Conservation (phyloP, 2,113 vertebrate genomes). For the Ameiurus melas region DNA sequence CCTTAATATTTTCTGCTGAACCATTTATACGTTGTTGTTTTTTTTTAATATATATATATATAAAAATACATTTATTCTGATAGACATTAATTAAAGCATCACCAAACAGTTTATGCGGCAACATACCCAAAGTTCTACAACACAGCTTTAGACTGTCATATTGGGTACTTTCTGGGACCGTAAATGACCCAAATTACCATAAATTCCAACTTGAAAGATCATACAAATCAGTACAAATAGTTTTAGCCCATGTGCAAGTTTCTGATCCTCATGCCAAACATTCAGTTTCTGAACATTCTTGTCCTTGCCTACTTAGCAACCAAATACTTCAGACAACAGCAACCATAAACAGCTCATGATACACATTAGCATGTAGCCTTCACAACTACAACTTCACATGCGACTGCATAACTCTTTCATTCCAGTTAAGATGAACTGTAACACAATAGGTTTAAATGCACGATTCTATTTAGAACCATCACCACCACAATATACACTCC, state of each 20-base stretch:
- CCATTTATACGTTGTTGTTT: neutral
- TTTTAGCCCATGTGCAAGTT: slow-evolving; percentile 38
- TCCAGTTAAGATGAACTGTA: neutral
- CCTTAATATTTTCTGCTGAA: neutral
- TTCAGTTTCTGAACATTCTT: slow-evolving; percentile 56
- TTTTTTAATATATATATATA: neutral
- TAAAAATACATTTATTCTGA: neutral
- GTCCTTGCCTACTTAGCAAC: slow-evolving; percentile 56
- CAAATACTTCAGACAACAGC: slow-evolving; percentile 49
- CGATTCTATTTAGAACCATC: neutral
- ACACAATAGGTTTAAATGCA: neutral
- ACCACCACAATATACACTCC: neutral
- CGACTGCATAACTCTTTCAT: neutral
- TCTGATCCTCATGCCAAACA: slow-evolving; percentile 56
- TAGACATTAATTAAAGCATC: neutral
- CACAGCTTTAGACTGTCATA: neutral
- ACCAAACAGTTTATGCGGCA: neutral
- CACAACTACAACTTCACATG: slow-evolving; percentile 37
- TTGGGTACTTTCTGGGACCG: neutral
- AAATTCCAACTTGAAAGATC: slow-evolving; percentile 25
- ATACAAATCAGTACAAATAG: slow-evolving; percentile 48
- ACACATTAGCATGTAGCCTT: slow-evolving; percentile 48
- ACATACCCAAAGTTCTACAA: neutral
- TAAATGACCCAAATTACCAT: neutral
- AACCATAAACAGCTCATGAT: slow-evolving; percentile 50